These are phyloP conservation scores for Engystomops pustulosus DNA, from an alignment of 2,113 vertebrate genomes.

Conservation along the genomic window DNA sequence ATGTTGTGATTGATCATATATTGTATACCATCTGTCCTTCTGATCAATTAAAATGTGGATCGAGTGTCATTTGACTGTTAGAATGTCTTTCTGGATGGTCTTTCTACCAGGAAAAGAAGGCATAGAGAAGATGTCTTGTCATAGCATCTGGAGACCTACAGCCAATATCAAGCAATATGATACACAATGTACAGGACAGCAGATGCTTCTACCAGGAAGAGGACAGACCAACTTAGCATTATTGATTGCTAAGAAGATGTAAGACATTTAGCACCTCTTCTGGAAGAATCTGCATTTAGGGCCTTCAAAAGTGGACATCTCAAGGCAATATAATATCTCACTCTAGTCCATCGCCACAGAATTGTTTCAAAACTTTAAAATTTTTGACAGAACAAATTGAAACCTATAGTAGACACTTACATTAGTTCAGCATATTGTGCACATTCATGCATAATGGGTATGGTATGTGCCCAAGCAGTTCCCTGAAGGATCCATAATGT, in stretches of 20 bases:
- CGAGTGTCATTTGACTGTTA: constrained; percentile 53
- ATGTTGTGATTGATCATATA: constrained; percentile 57
- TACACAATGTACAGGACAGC: constrained; percentile 29
- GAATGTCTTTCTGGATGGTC: constrained; percentile 15
- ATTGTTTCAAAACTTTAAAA: too few relatives aligned
- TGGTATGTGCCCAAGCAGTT: too few relatives aligned
- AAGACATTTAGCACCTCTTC: neutral
- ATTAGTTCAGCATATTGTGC: too few relatives aligned
- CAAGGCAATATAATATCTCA: neutral
- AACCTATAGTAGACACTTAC: too few relatives aligned
- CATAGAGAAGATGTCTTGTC: constrained; percentile 33
- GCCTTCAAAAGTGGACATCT: neutral
- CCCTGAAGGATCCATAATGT: too few relatives aligned
- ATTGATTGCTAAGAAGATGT: constrained; percentile 21
- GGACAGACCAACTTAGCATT: neutral
- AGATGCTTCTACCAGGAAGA: constrained; percentile 32
- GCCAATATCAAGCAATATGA: constrained; percentile 47
- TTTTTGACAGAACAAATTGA: too few relatives aligned
- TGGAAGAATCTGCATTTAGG: neutral
- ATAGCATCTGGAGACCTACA: constrained; percentile 42
- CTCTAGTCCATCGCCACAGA: too few relatives aligned
- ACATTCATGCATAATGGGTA: too few relatives aligned
- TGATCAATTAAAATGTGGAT: constrained; percentile 54
- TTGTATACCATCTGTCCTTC: constrained; percentile 54
- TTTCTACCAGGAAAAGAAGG: constrained; percentile 35